These are phyloP conservation scores for Pampusana beccarii DNA, from an alignment of 2,113 vertebrate genomes.

Conservation along the genomic window DNA sequence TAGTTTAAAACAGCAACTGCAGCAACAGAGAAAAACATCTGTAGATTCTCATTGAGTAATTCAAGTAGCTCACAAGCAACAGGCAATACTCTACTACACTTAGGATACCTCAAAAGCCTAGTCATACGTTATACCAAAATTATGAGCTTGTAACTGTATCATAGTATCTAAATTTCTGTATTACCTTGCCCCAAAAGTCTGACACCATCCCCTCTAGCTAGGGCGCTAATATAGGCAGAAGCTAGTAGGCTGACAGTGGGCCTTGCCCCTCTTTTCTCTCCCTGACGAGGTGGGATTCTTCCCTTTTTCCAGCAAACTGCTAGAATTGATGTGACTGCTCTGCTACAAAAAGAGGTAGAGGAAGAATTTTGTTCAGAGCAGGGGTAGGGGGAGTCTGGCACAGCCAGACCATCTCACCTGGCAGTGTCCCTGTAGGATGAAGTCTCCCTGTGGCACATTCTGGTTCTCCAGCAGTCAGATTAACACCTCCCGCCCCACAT, in stretches of 20 bases:
- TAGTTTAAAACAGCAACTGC: neutral
- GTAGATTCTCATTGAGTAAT: neutral
- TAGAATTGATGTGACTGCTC: neutral
- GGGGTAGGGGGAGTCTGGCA: neutral
- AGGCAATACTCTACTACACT: neutral
- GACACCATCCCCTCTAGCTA: neutral
- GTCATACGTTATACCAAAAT: neutral
- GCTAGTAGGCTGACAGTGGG: neutral
- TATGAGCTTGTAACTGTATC: neutral
- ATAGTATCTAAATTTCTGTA: neutral
- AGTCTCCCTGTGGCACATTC: neutral
- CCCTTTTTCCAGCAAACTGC: neutral
- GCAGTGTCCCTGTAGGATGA: neutral
- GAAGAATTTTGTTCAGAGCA: neutral
- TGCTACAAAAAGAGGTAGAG: neutral
- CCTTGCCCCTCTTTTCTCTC: neutral
- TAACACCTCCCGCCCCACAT: neutral
- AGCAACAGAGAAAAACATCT: neutral
- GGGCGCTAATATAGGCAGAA: neutral
- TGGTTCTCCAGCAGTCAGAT: neutral
- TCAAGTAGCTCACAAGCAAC: neutral
- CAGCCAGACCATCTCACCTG: neutral
- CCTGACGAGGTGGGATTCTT: neutral
- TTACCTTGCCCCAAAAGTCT: neutral
- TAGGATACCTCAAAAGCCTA: neutral